Evolutionary conservation across 2,113 vertebrate species (phyloP).

Genomic region (Grantiella picta): DNA sequence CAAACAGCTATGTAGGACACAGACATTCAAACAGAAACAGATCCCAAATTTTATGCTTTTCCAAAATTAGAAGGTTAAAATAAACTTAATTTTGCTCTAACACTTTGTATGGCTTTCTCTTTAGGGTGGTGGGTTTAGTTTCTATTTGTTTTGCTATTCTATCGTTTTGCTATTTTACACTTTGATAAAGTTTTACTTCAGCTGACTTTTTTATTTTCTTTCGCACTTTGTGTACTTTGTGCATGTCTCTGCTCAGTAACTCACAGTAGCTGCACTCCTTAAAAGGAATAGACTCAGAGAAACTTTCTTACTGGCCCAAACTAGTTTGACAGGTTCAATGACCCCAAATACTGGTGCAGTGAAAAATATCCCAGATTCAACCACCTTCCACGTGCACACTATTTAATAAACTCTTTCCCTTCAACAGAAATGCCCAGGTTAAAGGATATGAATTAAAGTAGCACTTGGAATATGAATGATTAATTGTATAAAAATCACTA

Average conservation of each 20-base stretch:
- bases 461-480: background rate
- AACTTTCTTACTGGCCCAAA: slow-evolving; percentile 9
- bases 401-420: background rate
- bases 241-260: background rate
- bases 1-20: background rate
- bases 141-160: slow-evolving; percentile 16
- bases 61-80: background rate
- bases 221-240: background rate
- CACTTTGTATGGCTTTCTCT: background rate
- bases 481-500: background rate
- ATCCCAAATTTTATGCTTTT: background rate
- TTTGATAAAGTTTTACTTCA: background rate
- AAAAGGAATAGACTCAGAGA: background rate
- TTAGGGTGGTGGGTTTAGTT: background rate
- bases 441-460: background rate
- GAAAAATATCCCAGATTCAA: background rate
- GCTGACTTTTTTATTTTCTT: slow-evolving; percentile 39
- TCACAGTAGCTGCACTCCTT: background rate
- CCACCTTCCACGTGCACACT: background rate
- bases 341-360: background rate
- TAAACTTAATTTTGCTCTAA: background rate
- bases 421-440: background rate
- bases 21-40: background rate
- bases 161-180: slow-evolving; percentile 24
- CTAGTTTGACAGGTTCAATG: slow-evolving; percentile 32